Conservation (phyloP, 2,113 vertebrate species). For the Etia nguti region DNA sequence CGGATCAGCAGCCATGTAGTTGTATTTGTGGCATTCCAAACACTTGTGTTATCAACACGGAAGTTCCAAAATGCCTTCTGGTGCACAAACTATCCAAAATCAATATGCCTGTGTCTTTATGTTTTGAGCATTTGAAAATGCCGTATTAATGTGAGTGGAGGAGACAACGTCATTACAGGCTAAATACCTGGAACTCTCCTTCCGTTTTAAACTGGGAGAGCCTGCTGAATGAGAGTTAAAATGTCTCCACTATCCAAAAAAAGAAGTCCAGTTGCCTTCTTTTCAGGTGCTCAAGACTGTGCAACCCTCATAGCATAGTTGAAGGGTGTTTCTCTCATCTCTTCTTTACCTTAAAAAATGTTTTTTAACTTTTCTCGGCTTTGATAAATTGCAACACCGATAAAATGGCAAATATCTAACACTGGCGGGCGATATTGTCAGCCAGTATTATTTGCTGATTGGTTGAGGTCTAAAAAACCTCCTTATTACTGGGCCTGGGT, state of each 20-base stretch:
- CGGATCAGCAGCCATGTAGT: not conserved
- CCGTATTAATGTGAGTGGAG: accelerated
- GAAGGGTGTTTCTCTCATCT: not conserved
- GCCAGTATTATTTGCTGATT: not conserved
- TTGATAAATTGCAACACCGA: accelerated
- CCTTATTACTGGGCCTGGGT: not conserved
- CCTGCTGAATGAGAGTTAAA: not conserved
- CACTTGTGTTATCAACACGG: not conserved
- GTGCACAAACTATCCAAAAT: not conserved
- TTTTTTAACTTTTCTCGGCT: not conserved
- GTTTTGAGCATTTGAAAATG: not conserved
- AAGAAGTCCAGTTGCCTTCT: no score
- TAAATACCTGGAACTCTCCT: not conserved
- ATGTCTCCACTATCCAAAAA: not conserved
- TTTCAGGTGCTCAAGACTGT: accelerated
- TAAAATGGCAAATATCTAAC: not conserved
- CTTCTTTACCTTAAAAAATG: not conserved
- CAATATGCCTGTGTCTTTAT: not conserved
- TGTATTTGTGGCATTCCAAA: not conserved
- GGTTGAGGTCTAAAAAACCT: not conserved
- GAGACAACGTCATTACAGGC: not conserved
- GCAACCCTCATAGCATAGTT: not conserved
- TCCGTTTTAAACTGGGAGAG: not conserved
- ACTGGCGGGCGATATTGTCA: not conserved
- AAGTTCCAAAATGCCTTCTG: no score